Percentiles rank a stretch among this genome's conserved stretches.
Evolutionary conservation across 2,888 invertebrate genomes (phyloP).

Genomic region (Sacculina carcini): DNA sequence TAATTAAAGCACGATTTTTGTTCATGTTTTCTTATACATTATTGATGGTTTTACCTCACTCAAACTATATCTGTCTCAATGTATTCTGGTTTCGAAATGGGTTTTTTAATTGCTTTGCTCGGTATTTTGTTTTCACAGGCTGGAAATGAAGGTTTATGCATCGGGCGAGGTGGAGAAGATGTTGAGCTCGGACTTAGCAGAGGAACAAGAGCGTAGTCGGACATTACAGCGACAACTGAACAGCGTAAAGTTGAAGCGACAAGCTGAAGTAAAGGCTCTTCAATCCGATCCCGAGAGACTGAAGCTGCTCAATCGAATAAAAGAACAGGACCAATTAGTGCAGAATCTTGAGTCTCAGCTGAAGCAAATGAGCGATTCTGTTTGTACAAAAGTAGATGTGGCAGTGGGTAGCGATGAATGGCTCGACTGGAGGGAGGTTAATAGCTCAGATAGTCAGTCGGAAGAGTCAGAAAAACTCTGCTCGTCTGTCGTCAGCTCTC

Average conservation of each 20-base stretch:
- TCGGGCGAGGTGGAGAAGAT: conserved; percentile 1
- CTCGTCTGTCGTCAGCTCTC: too few relatives aligned
- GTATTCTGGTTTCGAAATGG: too few relatives aligned
- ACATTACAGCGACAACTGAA: neutral
- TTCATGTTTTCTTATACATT: too few relatives aligned
- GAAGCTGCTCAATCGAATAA: neutral
- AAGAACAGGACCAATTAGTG: neutral
- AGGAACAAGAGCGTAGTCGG: neutral
- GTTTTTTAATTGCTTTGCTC: neutral
- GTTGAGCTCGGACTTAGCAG: neutral
- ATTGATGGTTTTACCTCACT: too few relatives aligned
- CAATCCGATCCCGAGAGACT: neutral
- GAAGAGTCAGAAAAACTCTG: too few relatives aligned
- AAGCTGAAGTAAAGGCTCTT: neutral
- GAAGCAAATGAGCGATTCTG: too few relatives aligned
- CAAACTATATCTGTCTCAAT: too few relatives aligned
- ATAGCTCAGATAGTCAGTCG: too few relatives aligned
- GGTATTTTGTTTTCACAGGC: neutral
- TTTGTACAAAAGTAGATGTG: too few relatives aligned
- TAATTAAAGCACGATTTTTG: neutral
- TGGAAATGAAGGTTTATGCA: neutral
- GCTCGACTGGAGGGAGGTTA: too few relatives aligned
- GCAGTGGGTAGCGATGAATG: too few relatives aligned
- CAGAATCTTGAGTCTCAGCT: neutral
- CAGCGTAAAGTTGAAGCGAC: neutral